These are phyloP conservation scores for Zoanthus gigantus DNA, from an alignment of 92 coral and sea anemone species.

Conservation along the genomic window DNA sequence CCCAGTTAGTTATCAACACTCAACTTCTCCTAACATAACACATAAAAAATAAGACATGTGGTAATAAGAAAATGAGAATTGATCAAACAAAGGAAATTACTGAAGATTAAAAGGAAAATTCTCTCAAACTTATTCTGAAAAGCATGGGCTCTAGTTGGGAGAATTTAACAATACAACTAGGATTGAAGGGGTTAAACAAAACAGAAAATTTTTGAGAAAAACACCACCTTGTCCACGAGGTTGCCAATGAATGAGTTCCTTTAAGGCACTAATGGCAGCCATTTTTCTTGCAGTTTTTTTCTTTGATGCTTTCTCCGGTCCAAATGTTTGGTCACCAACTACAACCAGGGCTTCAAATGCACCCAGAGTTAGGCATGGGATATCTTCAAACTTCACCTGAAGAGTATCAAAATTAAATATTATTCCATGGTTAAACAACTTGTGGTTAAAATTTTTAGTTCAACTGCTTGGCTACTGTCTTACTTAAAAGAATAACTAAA, in stretches of 20 bases:
- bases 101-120: too few relatives aligned
- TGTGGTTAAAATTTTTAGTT: too few relatives aligned
- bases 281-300: slow-evolving; percentile 78
- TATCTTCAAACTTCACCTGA: slow-evolving; percentile 86
- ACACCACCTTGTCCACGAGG: slow-evolving; percentile 37
- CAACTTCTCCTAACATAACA: too few relatives aligned
- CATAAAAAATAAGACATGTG: too few relatives aligned
- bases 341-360: slow-evolving; percentile 67
- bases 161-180: too few relatives aligned
- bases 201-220: not conserved
- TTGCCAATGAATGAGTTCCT: slow-evolving; percentile 83
- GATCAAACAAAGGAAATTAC: too few relatives aligned
- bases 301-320: slow-evolving; percentile 73
- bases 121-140: too few relatives aligned
- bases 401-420: not conserved
- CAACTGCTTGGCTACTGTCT: too few relatives aligned
- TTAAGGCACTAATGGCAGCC: slow-evolving; percentile 79
- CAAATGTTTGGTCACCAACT: slow-evolving; percentile 80
- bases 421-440: too few relatives aligned
- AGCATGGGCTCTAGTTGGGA: not conserved
- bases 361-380: slow-evolving; percentile 76
- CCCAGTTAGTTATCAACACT: too few relatives aligned
- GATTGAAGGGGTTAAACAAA: not conserved
- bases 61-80: too few relatives aligned
- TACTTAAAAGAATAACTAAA: too few relatives aligned